Percentiles rank a stretch among this genome's conserved stretches.
These are phyloP conservation scores for Casuarius casuarius DNA, from an alignment of 2,113 vertebrate species.

Conservation along the genomic window DNA sequence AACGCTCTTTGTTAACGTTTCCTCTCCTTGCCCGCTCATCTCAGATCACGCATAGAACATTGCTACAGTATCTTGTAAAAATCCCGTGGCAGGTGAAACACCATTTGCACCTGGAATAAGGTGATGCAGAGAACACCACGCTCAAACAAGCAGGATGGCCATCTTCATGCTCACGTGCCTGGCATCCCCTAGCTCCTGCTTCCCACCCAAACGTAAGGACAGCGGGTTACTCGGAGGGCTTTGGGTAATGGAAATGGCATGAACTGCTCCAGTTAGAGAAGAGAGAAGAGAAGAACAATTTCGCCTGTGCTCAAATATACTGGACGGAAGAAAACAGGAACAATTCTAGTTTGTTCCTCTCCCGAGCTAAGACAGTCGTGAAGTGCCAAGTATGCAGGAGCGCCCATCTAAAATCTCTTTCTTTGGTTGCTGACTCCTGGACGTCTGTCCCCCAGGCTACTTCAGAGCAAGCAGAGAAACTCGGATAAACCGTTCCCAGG, in stretches of 20 bases:
- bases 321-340: background rate
- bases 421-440: background rate
- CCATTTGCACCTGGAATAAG: background rate
- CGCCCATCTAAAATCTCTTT: background rate
- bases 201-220: constrained; percentile 21
- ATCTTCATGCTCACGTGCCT: background rate
- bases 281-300: background rate
- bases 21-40: background rate
- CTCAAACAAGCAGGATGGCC: background rate
- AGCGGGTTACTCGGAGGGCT: background rate
- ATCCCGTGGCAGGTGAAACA: background rate
- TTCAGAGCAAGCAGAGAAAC: background rate
- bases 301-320: background rate
- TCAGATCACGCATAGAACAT: fast-evolving
- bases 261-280: constrained; percentile 39
- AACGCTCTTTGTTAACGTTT: background rate
- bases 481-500: background rate
- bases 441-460: background rate
- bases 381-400: constrained; percentile 6
- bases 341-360: background rate
- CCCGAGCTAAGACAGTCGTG: background rate
- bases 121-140: background rate
- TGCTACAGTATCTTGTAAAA: background rate
- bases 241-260: constrained; percentile 1
- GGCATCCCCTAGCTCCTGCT: background rate